A percentile compares a stretch with the other conserved stretches of the same genome.
Conservation (phyloP, 1,140 invertebrate species). For the Leptoteleia sp. region DNA sequence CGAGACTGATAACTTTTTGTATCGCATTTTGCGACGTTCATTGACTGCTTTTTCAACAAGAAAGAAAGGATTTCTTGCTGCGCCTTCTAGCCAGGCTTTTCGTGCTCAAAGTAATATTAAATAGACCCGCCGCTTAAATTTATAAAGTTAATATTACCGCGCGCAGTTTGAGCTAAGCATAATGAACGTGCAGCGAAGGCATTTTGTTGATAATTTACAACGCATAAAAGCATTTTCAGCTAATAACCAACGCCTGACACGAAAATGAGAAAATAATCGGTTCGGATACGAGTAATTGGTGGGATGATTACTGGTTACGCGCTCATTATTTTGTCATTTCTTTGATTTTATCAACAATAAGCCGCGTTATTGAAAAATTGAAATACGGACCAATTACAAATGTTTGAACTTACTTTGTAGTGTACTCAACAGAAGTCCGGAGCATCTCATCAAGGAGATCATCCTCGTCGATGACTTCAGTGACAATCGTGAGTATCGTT, state of each 20-base stretch:
- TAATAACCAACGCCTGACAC: slow-evolving; percentile 2
- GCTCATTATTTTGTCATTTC: too few relatives aligned
- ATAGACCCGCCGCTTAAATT: slow-evolving; percentile 6
- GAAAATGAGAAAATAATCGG: slow-evolving; percentile 14
- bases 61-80: too few relatives aligned
- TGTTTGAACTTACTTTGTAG: too few relatives aligned
- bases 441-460: slow-evolving; percentile 97
- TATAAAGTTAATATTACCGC: slow-evolving; percentile 9
- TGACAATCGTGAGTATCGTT: slow-evolving; percentile 90
- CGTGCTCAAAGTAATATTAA: slow-evolving; percentile 14
- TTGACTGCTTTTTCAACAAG: neutral
- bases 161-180: neutral
- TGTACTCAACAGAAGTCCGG: slow-evolving; percentile 95
- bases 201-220: slow-evolving; percentile 15
- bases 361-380: too few relatives aligned
- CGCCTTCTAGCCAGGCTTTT: too few relatives aligned
- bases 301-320: too few relatives aligned
- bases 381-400: too few relatives aligned
- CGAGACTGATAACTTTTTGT: too few relatives aligned
- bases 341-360: too few relatives aligned
- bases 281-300: neutral
- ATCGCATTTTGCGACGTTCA: neutral
- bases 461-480: slow-evolving; percentile 99
- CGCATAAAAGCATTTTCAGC: slow-evolving; percentile 12
- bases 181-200: slow-evolving; percentile 5